Conservation (phyloP, 1,140 invertebrate genomes). For the Bombus consobrinus region DNA sequence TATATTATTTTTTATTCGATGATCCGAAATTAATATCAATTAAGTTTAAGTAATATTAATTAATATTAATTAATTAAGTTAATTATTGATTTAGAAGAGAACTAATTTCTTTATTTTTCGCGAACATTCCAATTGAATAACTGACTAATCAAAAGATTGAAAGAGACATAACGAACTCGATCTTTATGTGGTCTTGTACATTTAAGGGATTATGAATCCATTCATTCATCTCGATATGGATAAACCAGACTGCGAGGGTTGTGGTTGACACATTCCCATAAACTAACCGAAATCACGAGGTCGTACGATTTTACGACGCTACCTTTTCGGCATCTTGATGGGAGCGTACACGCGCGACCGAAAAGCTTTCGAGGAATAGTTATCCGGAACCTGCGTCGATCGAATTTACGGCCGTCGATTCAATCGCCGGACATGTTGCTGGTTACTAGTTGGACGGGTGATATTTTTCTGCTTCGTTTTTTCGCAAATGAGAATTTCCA, state of each 20-base stretch:
- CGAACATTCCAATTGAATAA: neutral
- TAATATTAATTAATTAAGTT: too few relatives aligned
- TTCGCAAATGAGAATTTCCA: neutral
- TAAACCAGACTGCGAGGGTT: neutral
- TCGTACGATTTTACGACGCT: conserved; percentile 26
- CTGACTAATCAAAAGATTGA: neutral
- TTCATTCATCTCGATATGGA: neutral
- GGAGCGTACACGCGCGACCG: neutral
- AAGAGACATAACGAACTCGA: neutral
- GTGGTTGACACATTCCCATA: neutral
- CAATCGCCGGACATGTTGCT: neutral
- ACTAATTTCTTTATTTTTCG: neutral
- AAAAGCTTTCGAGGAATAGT: neutral
- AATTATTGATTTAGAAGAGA: too few relatives aligned
- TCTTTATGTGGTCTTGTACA: neutral
- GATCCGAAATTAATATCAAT: too few relatives aligned
- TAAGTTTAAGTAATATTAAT: too few relatives aligned
- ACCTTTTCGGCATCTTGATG: neutral
- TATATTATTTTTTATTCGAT: too few relatives aligned
- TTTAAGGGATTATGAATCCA: neutral
- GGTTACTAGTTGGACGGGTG: neutral
- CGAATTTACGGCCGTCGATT: neutral
- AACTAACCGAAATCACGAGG: conserved; percentile 4
- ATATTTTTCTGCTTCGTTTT: neutral
- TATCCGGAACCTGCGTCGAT: neutral